Percentiles rank a stretch among this genome's conserved stretches.
phyloP scores from a whole-genome alignment of 2,113 vertebrate genomes.

The Carassius gibelio region DNA sequence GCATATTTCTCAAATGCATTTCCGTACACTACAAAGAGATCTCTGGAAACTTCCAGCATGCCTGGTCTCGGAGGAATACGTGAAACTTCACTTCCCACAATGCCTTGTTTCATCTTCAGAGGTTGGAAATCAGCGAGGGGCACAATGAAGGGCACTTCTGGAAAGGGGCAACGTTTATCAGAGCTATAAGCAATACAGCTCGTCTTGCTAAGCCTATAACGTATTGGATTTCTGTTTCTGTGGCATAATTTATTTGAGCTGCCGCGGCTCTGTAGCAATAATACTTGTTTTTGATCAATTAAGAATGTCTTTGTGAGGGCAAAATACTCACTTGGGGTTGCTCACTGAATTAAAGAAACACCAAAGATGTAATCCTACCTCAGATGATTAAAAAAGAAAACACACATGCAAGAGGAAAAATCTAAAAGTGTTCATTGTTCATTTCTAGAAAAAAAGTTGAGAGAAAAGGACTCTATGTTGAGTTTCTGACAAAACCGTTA shows the following conservation, averaged over 20 bases:
- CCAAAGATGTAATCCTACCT: slow-evolving; percentile 28
- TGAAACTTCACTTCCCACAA: slow-evolving; percentile 54
- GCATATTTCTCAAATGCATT: slow-evolving; percentile 57
- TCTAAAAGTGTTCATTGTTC: neutral
- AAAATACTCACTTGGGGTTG: slow-evolving; percentile 28
- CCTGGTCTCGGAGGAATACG: slow-evolving; percentile 53
- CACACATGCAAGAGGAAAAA: neutral
- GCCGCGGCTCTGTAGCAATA: slow-evolving; percentile 52
- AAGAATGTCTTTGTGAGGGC: slow-evolving; percentile 53
- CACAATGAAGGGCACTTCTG: slow-evolving; percentile 54
- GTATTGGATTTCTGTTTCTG: slow-evolving; percentile 50
- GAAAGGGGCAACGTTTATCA: slow-evolving; percentile 55
- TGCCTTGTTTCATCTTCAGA: slow-evolving; percentile 56
- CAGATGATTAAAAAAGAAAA: neutral
- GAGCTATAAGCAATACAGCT: slow-evolving; percentile 52
- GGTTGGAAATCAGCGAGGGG: slow-evolving; percentile 57
- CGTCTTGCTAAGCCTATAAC: slow-evolving; percentile 61
- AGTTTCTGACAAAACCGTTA: neutral
- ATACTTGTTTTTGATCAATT: slow-evolving; percentile 61
- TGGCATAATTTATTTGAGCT: slow-evolving; percentile 55
- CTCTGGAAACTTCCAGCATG: slow-evolving; percentile 30
- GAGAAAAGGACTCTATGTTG: too few relatives aligned
- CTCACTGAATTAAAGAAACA: slow-evolving; percentile 41
- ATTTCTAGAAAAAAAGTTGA: neutral
- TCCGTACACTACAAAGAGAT: slow-evolving; percentile 51